Percentiles rank a stretch among this genome's conserved stretches.
phyloP scores from a whole-genome alignment of 2,888 invertebrate genomes.

The Epistrophe eligans region DNA sequence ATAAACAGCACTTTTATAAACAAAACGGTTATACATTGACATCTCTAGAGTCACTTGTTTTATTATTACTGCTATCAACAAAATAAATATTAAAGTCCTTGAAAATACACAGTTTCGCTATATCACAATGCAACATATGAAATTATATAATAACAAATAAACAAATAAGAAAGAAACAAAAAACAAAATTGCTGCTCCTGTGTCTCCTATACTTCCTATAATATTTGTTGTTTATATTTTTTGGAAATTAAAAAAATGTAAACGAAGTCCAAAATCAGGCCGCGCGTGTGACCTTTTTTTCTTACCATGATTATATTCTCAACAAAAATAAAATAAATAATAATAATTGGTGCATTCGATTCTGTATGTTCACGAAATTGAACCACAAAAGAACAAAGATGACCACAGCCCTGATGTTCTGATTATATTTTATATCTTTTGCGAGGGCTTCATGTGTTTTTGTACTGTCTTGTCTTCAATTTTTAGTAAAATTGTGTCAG shows the following conservation, averaged over 20 bases:
- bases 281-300: conserved; percentile 68
- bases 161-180: not conserved
- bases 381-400: conserved; percentile 45
- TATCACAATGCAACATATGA: too few species aligned
- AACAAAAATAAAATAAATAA: not conserved
- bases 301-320: conserved; percentile 33
- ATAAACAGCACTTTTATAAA: too few species aligned
- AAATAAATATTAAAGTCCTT: too few species aligned
- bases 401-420: conserved; percentile 10
- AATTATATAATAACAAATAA: too few species aligned
- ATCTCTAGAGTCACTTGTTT: too few species aligned
- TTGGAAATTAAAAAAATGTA: conserved; percentile 42
- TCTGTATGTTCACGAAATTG: conserved; percentile 44
- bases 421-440: conserved; percentile 18
- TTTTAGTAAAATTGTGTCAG: not conserved
- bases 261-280: conserved; percentile 15
- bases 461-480: not conserved
- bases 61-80: too few species aligned
- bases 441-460: not conserved
- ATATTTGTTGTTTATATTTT: conserved; percentile 9
- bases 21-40: too few species aligned
- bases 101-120: too few species aligned
- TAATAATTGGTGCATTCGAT: conserved; percentile 46
- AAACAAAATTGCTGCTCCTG: not conserved
- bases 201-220: not conserved